Conservation (phyloP, 1,140 invertebrate genomes). For the Amphibalanus amphitrite region DNA sequence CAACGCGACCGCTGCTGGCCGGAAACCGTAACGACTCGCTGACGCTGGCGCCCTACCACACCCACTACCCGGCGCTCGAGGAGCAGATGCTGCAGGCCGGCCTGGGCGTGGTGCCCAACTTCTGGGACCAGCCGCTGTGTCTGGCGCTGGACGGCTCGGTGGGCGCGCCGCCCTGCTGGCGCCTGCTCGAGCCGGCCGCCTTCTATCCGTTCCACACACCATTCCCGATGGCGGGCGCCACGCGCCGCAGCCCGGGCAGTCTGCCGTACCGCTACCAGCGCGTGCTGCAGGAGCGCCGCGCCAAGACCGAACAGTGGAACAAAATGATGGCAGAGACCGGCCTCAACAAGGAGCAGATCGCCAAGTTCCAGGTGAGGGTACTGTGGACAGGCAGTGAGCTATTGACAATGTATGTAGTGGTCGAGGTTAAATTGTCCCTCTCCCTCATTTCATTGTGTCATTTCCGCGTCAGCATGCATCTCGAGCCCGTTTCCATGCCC, state of each 20-base stretch:
- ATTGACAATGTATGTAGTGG: no score
- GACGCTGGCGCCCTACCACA: slow-evolving; percentile 26
- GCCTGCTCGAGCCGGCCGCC: slow-evolving; percentile 22
- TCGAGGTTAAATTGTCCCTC: no score
- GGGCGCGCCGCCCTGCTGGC: slow-evolving; percentile 18
- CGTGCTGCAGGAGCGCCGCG: not conserved
- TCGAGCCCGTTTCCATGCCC: no score
- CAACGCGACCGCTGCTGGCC: slow-evolving; percentile 25
- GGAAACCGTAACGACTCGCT: slow-evolving; percentile 23
- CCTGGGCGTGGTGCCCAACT: slow-evolving; percentile 20
- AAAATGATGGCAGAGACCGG: not conserved
- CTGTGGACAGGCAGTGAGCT: no score
- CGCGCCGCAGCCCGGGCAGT: slow-evolving; percentile 7
- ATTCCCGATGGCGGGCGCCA: slow-evolving; percentile 27
- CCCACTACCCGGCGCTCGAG: slow-evolving; percentile 24
- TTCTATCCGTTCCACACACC: slow-evolving; percentile 27
- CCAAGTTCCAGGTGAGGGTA: not conserved
- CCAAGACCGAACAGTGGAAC: not conserved
- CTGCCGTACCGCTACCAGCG: not conserved
- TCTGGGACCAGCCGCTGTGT: slow-evolving; percentile 27
- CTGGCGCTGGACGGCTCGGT: slow-evolving; percentile 14
- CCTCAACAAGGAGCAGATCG: not conserved
- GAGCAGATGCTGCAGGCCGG: slow-evolving; percentile 24
- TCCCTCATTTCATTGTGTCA: no score
- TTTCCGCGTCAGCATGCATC: no score